Evolutionary conservation across 1,140 invertebrate species (phyloP), one percentile per base, ranked within the genome.

Genomic region (Euglossa dilemma): DNA sequence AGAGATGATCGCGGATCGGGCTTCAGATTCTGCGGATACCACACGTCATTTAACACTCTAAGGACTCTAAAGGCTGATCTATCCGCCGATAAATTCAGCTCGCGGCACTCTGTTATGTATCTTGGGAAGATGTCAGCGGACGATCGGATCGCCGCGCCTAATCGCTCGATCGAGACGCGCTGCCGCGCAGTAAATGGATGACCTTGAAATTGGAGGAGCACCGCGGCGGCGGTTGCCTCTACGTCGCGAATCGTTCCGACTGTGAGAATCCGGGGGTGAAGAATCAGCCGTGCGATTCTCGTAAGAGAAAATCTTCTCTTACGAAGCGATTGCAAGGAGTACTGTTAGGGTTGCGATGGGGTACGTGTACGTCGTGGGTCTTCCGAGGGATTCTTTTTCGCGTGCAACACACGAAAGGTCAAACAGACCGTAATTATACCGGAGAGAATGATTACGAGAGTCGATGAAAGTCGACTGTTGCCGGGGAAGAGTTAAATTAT

Each of bases 41-140:
- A 50, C 78, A 67, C 83, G 78, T 88, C 79, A 77, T 88, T 88
- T 85, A 88, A 85, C 70, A 85, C 69, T 87, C 57, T 70, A 66
- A 81, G 82, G 63, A 78, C 63, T 78, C 56, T 75, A 72, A 87
- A 84, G 67, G 57, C 63, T 77, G 82, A 85, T 81, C 69, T 74
- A 52, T 56, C 36, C 63, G 77, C 50, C 78, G 85, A 87, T 88
- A 75, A 81, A 77, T 64, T 77, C 20, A 50, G 18, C 66, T 25
- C 59, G n/a, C 71, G 63, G 50, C 43, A 64, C 50, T 74, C 61
- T 69, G 52, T 74, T 85, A 54, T 61, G 59, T 45, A 64, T 74
- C 69, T 43, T 50, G 66, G 23, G 54, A 69, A 80, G 66, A 85
- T 75, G 72, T 81, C 45, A 71, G 76, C 59, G 63, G 23, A 75